Evolutionary conservation across 2,797 vertebrate genomes (phyloP).

Genomic region (Notolepis coatsorum): DNA sequence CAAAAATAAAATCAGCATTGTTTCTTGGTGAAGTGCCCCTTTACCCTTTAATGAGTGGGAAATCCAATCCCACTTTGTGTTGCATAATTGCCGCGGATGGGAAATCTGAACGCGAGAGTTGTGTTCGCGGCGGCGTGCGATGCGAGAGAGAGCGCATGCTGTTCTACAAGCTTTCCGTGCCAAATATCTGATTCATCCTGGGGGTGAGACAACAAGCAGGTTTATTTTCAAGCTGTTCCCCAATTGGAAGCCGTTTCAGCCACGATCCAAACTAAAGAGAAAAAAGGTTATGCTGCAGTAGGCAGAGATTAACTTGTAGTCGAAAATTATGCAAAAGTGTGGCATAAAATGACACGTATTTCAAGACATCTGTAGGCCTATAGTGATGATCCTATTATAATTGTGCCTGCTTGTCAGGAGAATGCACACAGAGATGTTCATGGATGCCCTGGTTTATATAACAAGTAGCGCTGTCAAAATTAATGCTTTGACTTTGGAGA

Average conservation of each 20-base stretch:
- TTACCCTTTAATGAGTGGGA: no score
- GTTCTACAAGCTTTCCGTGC: conserved; percentile 22
- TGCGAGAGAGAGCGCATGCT: conserved; percentile 7
- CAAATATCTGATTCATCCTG: conserved; percentile 3
- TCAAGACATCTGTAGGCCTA: no score
- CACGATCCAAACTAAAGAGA: conserved; percentile 2
- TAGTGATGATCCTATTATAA: no score
- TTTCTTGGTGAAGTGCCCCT: no score
- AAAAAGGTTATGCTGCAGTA: conserved; percentile 1
- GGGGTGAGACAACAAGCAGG: conserved; percentile 4
- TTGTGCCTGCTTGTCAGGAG: no score
- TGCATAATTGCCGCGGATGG: conserved; percentile 66
- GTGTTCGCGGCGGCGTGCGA: conserved; percentile 8
- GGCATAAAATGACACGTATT: no score
- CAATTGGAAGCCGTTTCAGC: conserved; percentile 12
- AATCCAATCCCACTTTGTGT: conserved; percentile 62
- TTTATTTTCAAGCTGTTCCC: conserved; percentile 7
- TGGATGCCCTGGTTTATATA: no score
- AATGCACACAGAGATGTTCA: no score
- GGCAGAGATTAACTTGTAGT: background rate
- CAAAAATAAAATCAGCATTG: no score
- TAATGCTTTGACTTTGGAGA: no score
- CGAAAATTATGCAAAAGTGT: background rate
- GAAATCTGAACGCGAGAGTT: conserved; percentile 30
- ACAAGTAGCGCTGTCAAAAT: no score